Base-by-base conservation (phyloP, 2,888 invertebrate genomes). In the Scotopteryx bipunctaria region DNA sequence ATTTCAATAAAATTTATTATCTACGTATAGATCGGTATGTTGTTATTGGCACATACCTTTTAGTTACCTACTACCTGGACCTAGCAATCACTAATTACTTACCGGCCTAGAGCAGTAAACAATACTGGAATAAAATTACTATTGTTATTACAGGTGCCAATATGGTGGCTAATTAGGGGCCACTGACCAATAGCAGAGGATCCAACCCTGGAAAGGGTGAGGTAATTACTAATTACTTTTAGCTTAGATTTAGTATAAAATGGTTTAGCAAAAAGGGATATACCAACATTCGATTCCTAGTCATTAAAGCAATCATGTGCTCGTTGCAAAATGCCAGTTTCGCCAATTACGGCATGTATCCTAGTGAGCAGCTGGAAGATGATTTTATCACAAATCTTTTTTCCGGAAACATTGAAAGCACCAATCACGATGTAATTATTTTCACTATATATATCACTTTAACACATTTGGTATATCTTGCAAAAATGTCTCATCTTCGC, bases 211-310 rank as follows among this genome's bases (percentile, higher is more conserved):
- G 66, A 66, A 69, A 57, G 66, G 69, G 63, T 64, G 52, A 47
- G 48, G 53, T 62, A 46, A 61, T 63, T 53, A 65, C 63, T 67
- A 66, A 71, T 69, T 58, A 69, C 47, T 35, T 49, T 32, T 32
- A 38, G 15, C 35, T 5, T 38, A 33, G 27, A 35, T 42, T 49
- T 43, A 29, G 38, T 67, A 73, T 72, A 73, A 64, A n/a, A 61
- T 51, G 37, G 36, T 27, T 57, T 60, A 54, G 52, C 42, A 38
- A 38, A 35, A 51, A 55, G 13, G 35, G 21, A 36, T 25, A 15
- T 50, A 46, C 35, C 35, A 66, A 67, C 67, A 76, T 63, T 74
- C 49, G 42, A 17, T 57, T 61, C 62, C 69, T 68, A 73, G 70
- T 72, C 50, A 56, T 44, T 47, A 35, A 27, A 56, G 53, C 40